Conservation (phyloP, 2,113 vertebrate species). For the Chamaea fasciata region DNA sequence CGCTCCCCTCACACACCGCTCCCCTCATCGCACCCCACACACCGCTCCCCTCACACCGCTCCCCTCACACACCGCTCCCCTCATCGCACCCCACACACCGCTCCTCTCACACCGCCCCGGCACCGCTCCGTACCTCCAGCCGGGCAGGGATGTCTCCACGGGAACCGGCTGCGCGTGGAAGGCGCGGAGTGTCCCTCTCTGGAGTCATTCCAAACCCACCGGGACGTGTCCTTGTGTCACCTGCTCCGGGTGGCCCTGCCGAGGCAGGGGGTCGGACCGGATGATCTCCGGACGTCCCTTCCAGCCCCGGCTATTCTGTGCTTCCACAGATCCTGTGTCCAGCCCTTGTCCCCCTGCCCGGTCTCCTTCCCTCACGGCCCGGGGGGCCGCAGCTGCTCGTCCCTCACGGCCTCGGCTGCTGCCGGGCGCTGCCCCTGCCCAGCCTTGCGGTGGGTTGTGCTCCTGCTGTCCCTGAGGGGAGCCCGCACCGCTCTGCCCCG, state of each 20-base stretch:
- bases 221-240: not conserved
- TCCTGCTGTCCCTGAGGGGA: not conserved
- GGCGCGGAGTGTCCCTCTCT: not conserved
- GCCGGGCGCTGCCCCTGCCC: not conserved
- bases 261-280: not conserved
- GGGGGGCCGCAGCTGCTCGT: fast-evolving
- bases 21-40: not conserved
- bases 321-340: fast-evolving
- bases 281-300: not conserved
- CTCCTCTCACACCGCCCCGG: not conserved
- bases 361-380: no score
- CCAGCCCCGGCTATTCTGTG: not conserved
- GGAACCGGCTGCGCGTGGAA: not conserved
- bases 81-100: no score
- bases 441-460: fast-evolving
- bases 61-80: no score
- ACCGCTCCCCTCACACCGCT: not conserved
- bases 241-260: not conserved
- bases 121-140: not conserved
- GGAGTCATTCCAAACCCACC: not conserved
- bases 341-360: no score
- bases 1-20: no score
- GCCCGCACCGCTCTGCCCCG: fast-evolving
- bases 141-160: not conserved
- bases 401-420: not conserved